Base-by-base conservation (phyloP, 2,888 invertebrate species). In the Iphiclides podalirius region DNA sequence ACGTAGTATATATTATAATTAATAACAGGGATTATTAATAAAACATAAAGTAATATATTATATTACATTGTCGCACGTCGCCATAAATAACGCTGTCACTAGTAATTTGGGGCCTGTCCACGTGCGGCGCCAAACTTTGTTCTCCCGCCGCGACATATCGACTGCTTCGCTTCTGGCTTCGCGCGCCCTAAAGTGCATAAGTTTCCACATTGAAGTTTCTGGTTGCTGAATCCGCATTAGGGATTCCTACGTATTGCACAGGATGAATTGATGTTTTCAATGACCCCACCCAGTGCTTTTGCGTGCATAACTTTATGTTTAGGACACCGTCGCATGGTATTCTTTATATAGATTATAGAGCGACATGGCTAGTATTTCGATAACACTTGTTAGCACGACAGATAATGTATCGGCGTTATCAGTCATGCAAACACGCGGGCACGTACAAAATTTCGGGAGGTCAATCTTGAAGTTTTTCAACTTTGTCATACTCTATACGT, bases 131-230 rank as follows among this genome's bases (percentile, higher is more conserved):
- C 15, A 28, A 41, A 36, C 28, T 39, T n/a, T n/a, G n/a, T n/a
- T 35, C 4, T 17, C 12, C 35, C 28, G 17, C 13, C 15, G 16
- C 40, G 14, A 47, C 36, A 36, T 23, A 40, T 40, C n/a, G n/a
- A n/a, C n/a, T 35, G 11, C 17, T 13, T 28, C 41, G 17, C 26
- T 20, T 16, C 14, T 14, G 23, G 31, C 7, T 28, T 15, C 38
- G 28, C 41, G 36, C 4, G 2, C 13, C n/a, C 15, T 15, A 47
- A 33, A 47, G 16, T 47, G 28, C 13, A 41, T 12, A 47, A 47
- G 26, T 47, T 47, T 35, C 23, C 35, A 35, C 40, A 47, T 47
- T 41, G 33, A 40, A 40, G 12, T 47, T 46, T 34, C 17, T 7
- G 38, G n/a, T 37, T 35, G 13, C 26, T 35, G 35, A 35, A 26